Evolutionary conservation across 2,797 vertebrate genomes (phyloP), one percentile per base, ranked within the genome.

Genomic region (Halcyon chelicuti): DNA sequence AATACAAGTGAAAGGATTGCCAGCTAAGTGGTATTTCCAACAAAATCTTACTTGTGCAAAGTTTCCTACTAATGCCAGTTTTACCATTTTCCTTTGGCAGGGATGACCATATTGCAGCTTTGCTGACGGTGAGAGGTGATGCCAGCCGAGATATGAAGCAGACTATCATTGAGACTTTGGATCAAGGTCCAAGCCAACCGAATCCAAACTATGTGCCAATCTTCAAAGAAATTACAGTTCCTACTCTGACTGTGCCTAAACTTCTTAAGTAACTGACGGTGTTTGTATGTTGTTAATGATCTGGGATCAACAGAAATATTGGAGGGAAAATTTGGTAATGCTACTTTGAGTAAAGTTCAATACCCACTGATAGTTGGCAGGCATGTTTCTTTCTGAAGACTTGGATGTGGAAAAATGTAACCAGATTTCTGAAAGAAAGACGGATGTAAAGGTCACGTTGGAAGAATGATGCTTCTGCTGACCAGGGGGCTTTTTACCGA

Each of bases 111-210:
- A 99, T 99, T 35, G 97, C 99, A 52, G 99, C 99, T 1, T 91
- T 99, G 97, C 96, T 99, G 91, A 98, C 99, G 0, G 98, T 99
- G 82, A 98, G 99, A 3, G 99, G 99, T 0, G 99, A 99, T 13
- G 98, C 99, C 97, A 99, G 98, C 97, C 98, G 99, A 51, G 99
- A 99, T 40, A 99, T 99, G 99, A 99, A 99, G 35, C 99, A 99
- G 97, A 99, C 98, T 81, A 99, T 99, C 96, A 99, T 99, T 8
- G 99, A 99, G 92, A 99, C 99, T 2, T 98, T 99, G 92, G 99
- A 98, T 51, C 99, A 99, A 97, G 99, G 99, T 83, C 97, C 98
- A 0, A 97, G 98, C 21, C 98, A 98, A 57, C 96, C 98, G 1
- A 97, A 97, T 42, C 97, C 98, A 31, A 97, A 97, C 94, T 98